Conservation (phyloP, 2,113 vertebrate genomes). For the Microcebus murinus region DNA sequence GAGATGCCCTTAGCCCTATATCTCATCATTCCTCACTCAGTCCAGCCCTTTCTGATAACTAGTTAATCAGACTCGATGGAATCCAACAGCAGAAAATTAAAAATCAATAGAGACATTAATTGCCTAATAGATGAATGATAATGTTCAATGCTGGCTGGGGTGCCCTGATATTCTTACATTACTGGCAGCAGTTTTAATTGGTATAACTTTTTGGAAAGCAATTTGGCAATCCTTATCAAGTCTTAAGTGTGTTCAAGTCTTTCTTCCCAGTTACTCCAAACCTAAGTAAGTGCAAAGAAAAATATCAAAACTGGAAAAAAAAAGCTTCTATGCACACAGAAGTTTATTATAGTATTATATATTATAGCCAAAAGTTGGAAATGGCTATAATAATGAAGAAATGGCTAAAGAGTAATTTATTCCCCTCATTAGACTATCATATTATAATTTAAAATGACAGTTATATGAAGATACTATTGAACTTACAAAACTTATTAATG, state of each 20-base stretch:
- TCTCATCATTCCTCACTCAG: not conserved
- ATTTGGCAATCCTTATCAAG: slow-evolving; percentile 12
- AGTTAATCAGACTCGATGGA: not conserved
- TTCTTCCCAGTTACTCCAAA: slow-evolving; percentile 58
- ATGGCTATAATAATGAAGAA: not conserved
- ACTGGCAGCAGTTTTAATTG: not conserved
- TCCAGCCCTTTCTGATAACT: not conserved
- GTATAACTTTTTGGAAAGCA: slow-evolving; percentile 37
- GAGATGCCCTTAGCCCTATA: not conserved
- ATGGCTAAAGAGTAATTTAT: slow-evolving; percentile 21
- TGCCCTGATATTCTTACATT: not conserved
- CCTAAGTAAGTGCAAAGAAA: slow-evolving; percentile 46
- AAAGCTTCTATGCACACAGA: not conserved
- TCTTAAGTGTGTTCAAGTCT: not conserved
- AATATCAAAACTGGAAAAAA: slow-evolving; percentile 1
- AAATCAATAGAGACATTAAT: slow-evolving; percentile 50
- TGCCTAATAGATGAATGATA: slow-evolving; percentile 51
- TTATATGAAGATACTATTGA: not conserved
- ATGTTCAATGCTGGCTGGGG: not conserved
- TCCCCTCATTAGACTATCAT: not conserved
- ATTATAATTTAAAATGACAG: not conserved
- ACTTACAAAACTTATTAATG: not conserved
- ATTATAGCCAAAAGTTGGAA: not conserved
- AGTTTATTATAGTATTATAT: not conserved
- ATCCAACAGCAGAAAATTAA: slow-evolving; percentile 42